Evolutionary conservation across 2,888 invertebrate genomes (phyloP).

Genomic region (Torymus auratus): DNA sequence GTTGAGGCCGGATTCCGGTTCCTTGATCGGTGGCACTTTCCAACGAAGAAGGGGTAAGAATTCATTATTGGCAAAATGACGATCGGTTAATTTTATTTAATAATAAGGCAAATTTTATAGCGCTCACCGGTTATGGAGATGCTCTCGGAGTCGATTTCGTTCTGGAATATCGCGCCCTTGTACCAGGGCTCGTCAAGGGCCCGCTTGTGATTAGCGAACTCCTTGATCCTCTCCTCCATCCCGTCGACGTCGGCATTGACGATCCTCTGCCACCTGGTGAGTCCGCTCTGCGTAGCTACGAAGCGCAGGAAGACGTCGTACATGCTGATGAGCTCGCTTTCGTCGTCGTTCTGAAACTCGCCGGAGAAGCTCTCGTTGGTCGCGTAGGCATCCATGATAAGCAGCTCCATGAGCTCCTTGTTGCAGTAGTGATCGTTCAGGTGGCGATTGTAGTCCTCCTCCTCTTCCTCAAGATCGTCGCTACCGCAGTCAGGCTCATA

Average conservation of each 20-base stretch:
- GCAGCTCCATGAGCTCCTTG: constrained; percentile 88
- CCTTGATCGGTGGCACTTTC: constrained; percentile 56
- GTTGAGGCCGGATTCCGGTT: constrained; percentile 42
- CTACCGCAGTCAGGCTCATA: constrained; percentile 68
- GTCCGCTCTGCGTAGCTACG: constrained; percentile 92
- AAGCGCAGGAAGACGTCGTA: constrained; percentile 89
- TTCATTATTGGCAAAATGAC: not conserved
- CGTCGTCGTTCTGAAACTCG: constrained; percentile 55
- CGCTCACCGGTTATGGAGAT: constrained; percentile 70
- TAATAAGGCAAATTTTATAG: not conserved
- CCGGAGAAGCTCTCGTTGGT: constrained; percentile 78
- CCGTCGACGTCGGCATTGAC: constrained; percentile 79
- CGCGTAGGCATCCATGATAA: constrained; percentile 93
- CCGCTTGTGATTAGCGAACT: constrained; percentile 78
- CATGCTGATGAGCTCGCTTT: constrained; percentile 73
- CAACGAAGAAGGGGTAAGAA: not conserved
- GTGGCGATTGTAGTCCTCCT: constrained; percentile 51
- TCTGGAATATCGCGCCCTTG: constrained; percentile 91
- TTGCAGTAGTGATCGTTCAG: constrained; percentile 88
- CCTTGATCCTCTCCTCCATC: constrained; percentile 64
- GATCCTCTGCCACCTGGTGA: constrained; percentile 88
- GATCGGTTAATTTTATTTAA: too few species aligned
- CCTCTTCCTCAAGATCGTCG: constrained; percentile 52
- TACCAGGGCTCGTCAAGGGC: constrained; percentile 95
- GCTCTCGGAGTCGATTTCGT: constrained; percentile 84